Evolutionary conservation across 1,140 invertebrate species (phyloP), one percentile per base, ranked within the genome.

Genomic region (Sycobia sp.): DNA sequence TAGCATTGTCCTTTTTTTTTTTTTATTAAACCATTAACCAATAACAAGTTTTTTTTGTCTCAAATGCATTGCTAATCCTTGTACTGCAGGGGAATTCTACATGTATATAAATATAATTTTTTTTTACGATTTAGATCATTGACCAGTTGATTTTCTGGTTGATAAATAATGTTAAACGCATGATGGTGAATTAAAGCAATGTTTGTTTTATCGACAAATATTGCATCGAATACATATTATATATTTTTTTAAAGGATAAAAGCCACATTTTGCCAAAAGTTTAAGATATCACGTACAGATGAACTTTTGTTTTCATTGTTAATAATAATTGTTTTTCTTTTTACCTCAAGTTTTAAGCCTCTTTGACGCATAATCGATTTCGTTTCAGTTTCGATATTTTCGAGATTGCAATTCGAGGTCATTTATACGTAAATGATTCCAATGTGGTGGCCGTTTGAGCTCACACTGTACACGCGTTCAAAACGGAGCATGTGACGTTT

Each of bases 61-160:
- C 41, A 62, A 68, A 67, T 72, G 70, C 72, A 71, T 74, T 71
- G 69, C 71, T 74, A 72, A 72, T 72, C 69, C 68, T 71, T 72
- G 64, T 71, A 70, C 54, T 44, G 54, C 62, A 64, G 38, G 44
- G 53, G 14, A 56, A 63, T 43, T n/a, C n/a, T n/a, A n/a, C n/a
- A n/a, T n/a, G n/a, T n/a, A n/a, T n/a, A n/a, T n/a, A n/a, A 32
- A 49, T 56, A 22, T 56, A 18, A 20, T 41, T 60, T 36, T 22
- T 57, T 44, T 39, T 56, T 41, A 22, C 13, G 2, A 41, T 9
- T n/a, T n/a, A n/a, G n/a, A 18, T 43, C 38, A 16, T 16, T 51
- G 18, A 16, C 18, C 18, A 32, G 13, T 7, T 22, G 27, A 46
- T 23, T 4, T n/a, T n/a, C n/a, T n/a, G n/a, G n/a, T 23, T 46